Percentiles rank a stretch among this genome's conserved stretches.
phyloP scores from a whole-genome alignment of 2,113 vertebrate genomes.

The Poicephalus meyeri region DNA sequence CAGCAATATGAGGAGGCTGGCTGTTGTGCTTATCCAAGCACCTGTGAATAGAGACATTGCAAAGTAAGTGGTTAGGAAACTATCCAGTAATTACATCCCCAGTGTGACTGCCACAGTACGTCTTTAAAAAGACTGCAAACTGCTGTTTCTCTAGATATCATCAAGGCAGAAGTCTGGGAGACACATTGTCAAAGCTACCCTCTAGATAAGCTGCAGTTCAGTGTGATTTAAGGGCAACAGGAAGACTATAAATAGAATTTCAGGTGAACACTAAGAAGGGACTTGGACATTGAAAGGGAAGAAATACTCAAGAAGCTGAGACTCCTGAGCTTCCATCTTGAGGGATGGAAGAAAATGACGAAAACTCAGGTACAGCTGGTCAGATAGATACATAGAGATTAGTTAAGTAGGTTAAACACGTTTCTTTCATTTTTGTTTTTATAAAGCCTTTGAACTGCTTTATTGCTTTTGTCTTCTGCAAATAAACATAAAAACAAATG shows the following conservation, averaged over 20 bases:
- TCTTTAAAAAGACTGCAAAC: neutral
- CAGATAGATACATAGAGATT: neutral
- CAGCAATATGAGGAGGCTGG: accelerated
- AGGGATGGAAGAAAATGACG: neutral
- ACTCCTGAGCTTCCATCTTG: neutral
- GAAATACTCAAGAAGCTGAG: neutral
- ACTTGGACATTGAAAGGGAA: neutral
- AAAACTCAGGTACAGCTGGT: neutral
- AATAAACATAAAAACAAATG: neutral
- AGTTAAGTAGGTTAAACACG: neutral
- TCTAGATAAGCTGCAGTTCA: neutral
- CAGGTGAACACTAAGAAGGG: neutral
- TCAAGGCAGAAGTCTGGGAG: neutral
- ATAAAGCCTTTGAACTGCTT: neutral
- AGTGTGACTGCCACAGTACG: accelerated
- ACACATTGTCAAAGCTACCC: neutral
- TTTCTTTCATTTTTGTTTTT: neutral
- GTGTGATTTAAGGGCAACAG: neutral
- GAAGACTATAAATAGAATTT: neutral
- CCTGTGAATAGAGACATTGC: neutral
- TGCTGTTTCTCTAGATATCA: neutral
- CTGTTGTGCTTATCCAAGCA: neutral
- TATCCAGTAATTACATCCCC: neutral
- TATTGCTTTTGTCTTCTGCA: neutral
- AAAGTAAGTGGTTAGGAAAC: neutral